phyloP scores from a whole-genome alignment of 2,797 vertebrate genomes.

The Sebastes kiyomatsui region DNA sequence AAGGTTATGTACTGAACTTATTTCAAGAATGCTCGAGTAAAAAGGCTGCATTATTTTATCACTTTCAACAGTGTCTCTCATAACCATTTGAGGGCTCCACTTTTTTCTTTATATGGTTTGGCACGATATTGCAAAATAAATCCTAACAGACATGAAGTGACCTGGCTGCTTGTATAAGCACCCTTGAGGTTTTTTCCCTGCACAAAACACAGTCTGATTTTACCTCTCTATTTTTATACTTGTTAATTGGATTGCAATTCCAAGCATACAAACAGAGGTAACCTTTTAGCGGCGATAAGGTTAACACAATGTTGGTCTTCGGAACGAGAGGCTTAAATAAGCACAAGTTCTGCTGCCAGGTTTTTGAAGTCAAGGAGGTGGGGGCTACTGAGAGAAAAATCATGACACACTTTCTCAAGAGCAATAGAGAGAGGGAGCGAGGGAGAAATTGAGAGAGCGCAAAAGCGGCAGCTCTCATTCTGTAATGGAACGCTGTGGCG shows the following conservation, averaged over 20 bases:
- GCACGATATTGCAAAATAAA: background rate
- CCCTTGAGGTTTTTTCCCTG: background rate
- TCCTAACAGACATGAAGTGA: background rate
- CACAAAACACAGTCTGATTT: background rate
- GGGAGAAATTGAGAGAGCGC: constrained; percentile 32
- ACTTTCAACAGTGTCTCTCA: background rate
- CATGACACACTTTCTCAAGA: constrained; percentile 53
- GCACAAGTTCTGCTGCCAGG: constrained; percentile 16
- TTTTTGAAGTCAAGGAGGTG: constrained; percentile 40
- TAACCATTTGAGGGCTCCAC: background rate
- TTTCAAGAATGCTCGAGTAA: background rate
- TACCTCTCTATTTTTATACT: background rate
- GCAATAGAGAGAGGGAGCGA: constrained; percentile 9
- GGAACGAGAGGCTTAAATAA: constrained; percentile 30
- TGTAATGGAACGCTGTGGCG: constrained; percentile 59
- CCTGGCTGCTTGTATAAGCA: background rate
- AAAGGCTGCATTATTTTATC: background rate
- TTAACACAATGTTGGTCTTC: constrained; percentile 47
- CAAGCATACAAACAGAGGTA: background rate
- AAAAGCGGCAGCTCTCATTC: constrained; percentile 53
- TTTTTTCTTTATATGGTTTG: background rate
- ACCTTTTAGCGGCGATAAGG: constrained; percentile 20
- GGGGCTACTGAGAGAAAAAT: constrained; percentile 35
- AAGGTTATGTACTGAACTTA: background rate
- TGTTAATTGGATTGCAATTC: constrained; percentile 27